Evolutionary conservation across 2,113 vertebrate species (phyloP), one percentile per base, ranked within the genome.

Genomic region (Dissostichus mawsoni): DNA sequence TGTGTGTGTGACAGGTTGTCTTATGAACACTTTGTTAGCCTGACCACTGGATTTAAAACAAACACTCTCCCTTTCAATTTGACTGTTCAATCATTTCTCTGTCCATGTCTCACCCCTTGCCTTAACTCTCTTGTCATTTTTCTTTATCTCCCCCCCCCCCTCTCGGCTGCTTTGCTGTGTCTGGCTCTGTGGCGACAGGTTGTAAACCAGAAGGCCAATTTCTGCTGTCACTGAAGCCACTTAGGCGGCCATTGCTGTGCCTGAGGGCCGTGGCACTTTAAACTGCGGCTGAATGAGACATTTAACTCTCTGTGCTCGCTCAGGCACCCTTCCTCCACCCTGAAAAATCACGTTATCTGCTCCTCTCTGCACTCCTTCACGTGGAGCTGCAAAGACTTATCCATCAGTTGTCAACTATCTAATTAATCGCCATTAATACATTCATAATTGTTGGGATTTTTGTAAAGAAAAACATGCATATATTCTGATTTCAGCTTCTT

Each of bases 271-370:
- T 97, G 96, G 97, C 98, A 99, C 97, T 97, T 98, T 97, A 97
- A 97, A 98, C 96, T 96, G 95, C 94, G 91, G 96, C 97, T 98
- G 97, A 98, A 99, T 99, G 98, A 98, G 98, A 98, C 97, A 98
- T 98, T 97, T 97, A 98, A 91, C 89, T 92, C 89, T 96, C 94
- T 95, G 95, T 96, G 29, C 96, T 85, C 70, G 50, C 78, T 85
- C 74, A 48, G 67, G 80, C 87, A 80, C 78, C 81, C 41, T 82
- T 86, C 83, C 58, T 85, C 78, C 48, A 23, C 63, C 62, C 48
- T 78, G 66, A 6, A 50, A 69, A 50, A 45, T 80, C 57, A 68
- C 81, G 83, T 85, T 74, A 81, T 59, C 78, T 69, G 72, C 59
- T 69, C 44, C 53, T 23, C 76, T 62, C 66, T 25, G 5, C 25